Conservation (phyloP, 2,113 vertebrate species). For the Anseranas semipalmata region DNA sequence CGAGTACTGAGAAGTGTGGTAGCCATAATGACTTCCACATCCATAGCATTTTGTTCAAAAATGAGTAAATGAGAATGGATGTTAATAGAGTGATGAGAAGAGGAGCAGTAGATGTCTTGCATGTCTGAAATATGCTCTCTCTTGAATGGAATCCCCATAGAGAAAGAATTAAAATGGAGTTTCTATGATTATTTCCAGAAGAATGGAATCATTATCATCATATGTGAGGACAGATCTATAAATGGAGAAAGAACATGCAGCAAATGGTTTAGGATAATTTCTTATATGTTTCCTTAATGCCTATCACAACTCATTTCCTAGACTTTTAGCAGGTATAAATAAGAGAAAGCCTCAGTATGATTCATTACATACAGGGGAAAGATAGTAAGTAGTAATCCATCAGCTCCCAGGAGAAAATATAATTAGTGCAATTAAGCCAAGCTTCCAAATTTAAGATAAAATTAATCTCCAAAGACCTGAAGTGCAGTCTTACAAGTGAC, state of each 20-base stretch:
- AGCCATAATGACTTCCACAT: background rate
- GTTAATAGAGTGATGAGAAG: background rate
- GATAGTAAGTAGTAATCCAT: slow-evolving; percentile 35
- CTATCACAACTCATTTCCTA: background rate
- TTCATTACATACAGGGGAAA: background rate
- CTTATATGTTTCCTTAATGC: slow-evolving; percentile 25
- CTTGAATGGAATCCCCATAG: background rate
- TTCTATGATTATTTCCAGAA: slow-evolving; percentile 30
- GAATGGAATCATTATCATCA: background rate
- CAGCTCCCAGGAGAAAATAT: slow-evolving; percentile 62
- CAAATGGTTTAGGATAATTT: slow-evolving; percentile 16
- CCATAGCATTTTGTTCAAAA: background rate
- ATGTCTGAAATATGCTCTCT: background rate
- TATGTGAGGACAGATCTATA: background rate
- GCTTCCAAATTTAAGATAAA: slow-evolving; percentile 56
- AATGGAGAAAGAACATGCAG: background rate
- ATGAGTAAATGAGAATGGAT: background rate
- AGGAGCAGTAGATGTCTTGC: background rate
- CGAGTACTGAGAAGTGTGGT: background rate
- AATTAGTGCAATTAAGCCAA: slow-evolving; percentile 62
- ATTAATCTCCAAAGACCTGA: slow-evolving; percentile 56
- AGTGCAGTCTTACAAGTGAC: slow-evolving; percentile 45
- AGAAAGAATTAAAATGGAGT: background rate
- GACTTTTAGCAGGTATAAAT: slow-evolving; percentile 38
- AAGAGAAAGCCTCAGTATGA: slow-evolving; percentile 21